These are phyloP conservation scores for Patella vulgata DNA, from an alignment of 1,140 invertebrate genomes.

Conservation along the genomic window DNA sequence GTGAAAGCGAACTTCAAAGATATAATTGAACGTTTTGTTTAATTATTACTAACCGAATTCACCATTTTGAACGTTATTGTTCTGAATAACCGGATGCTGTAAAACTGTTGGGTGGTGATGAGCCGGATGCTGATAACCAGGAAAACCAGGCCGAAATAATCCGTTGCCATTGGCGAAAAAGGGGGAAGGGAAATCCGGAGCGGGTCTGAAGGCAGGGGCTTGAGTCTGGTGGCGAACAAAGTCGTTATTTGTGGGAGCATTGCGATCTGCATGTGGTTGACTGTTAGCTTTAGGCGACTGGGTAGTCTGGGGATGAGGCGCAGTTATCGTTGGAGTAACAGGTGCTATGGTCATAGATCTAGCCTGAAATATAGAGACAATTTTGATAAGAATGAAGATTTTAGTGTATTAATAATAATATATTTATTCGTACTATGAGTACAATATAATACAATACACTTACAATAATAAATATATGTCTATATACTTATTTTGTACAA, in stretches of 20 bases:
- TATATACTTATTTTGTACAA: too few relatives aligned
- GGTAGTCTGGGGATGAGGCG: conserved; percentile 27
- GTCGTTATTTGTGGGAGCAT: conserved; percentile 49
- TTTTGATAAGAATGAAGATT: too few relatives aligned
- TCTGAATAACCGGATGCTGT: conserved; percentile 44
- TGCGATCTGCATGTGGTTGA: conserved; percentile 45
- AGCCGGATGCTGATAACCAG: conserved; percentile 60
- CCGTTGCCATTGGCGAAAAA: conserved; percentile 64
- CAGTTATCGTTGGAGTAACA: conserved; percentile 34
- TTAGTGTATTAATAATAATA: too few relatives aligned
- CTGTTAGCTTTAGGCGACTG: conserved; percentile 40
- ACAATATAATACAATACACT: too few relatives aligned
- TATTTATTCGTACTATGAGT: too few relatives aligned
- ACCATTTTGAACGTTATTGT: conserved; percentile 58
- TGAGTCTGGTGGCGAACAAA: conserved; percentile 57
- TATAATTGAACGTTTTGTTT: too few relatives aligned
- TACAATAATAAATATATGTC: too few relatives aligned
- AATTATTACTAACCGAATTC: conserved; percentile 45
- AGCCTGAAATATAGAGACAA: conserved; percentile 39
- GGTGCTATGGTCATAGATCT: conserved; percentile 39
- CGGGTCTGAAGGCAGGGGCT: conserved; percentile 48
- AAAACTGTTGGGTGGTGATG: conserved; percentile 57
- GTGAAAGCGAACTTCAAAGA: too few relatives aligned
- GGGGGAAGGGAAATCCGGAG: conserved; percentile 57
- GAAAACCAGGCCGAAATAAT: conserved; percentile 43